Conservation (phyloP, 1,140 invertebrate species). For the Pseudomyrmex cubaensis region DNA sequence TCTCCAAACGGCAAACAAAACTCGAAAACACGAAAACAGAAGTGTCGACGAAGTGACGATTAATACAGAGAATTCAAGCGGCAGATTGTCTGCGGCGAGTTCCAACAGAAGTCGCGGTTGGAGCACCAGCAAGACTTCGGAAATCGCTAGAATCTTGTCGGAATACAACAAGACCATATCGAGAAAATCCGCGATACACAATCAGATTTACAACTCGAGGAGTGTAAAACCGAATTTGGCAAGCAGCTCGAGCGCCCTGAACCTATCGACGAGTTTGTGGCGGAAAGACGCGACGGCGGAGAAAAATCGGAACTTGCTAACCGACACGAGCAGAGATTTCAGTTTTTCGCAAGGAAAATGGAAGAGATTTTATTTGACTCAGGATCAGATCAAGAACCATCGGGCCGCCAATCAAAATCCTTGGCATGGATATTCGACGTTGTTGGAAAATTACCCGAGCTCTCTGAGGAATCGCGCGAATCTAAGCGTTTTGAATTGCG, state of each 20-base stretch:
- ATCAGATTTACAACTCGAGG: slow-evolving; percentile 15
- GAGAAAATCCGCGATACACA: slow-evolving; percentile 49
- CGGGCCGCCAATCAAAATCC: neutral
- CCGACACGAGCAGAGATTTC: slow-evolving; percentile 20
- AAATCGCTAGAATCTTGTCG: slow-evolving; percentile 75
- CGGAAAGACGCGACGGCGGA: neutral
- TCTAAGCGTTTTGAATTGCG: neutral
- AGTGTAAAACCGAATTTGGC: slow-evolving; percentile 1
- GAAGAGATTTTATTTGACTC: slow-evolving; percentile 55
- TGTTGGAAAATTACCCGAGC: slow-evolving; percentile 1
- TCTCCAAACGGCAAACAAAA: slow-evolving; percentile 15
- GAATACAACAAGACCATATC: slow-evolving; percentile 70
- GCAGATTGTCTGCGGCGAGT: neutral
- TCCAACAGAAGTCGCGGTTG: slow-evolving; percentile 29
- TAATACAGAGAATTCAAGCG: neutral
- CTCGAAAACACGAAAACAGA: neutral
- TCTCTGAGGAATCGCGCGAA: slow-evolving; percentile 14
- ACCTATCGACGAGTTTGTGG: neutral
- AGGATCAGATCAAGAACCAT: slow-evolving; percentile 48
- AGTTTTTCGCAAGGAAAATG: slow-evolving; percentile 61
- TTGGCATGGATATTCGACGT: neutral
- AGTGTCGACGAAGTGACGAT: slow-evolving; percentile 2
- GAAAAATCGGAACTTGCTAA: neutral
- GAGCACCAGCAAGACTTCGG: slow-evolving; percentile 65
- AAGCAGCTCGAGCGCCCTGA: neutral